phyloP scores from a whole-genome alignment of 2,797 vertebrate species.

The Brachyrhaphis roseni region DNA sequence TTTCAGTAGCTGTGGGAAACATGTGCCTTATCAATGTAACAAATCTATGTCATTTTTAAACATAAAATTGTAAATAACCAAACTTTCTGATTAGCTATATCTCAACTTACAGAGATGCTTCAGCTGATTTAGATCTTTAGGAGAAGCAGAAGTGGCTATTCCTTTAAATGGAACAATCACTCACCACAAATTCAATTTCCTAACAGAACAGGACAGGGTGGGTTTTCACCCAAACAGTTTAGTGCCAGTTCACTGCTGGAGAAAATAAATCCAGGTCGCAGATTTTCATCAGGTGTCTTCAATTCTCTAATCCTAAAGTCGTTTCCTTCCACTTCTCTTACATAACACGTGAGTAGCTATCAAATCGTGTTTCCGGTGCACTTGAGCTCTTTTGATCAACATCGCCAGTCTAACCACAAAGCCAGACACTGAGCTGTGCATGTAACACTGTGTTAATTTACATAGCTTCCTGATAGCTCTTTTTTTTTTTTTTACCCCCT shows the following conservation, averaged over 20 bases:
- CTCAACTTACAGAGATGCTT: background rate
- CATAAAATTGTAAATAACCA: background rate
- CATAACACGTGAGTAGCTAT: slow-evolving; percentile 29
- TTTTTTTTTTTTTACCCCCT: background rate
- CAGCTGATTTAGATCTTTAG: background rate
- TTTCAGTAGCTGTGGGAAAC: background rate
- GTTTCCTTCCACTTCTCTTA: slow-evolving; percentile 16
- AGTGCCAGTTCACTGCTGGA: background rate
- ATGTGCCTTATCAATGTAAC: background rate
- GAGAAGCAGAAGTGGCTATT: background rate
- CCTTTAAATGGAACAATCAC: background rate
- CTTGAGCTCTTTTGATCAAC: slow-evolving; percentile 2
- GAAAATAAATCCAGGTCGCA: background rate
- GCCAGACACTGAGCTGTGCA: background rate
- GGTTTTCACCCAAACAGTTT: background rate
- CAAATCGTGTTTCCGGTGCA: slow-evolving; percentile 48
- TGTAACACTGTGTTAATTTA: slow-evolving; percentile 9
- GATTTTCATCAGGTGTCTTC: background rate
- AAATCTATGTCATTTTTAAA: background rate
- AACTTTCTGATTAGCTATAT: background rate
- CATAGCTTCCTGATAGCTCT: slow-evolving; percentile 30
- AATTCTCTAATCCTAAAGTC: background rate
- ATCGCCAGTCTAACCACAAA: slow-evolving; percentile 53
- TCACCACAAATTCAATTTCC: background rate
- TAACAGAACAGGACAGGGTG: background rate